Conservation (phyloP, 2,888 invertebrate genomes). For the Protodeltote pygarga region DNA sequence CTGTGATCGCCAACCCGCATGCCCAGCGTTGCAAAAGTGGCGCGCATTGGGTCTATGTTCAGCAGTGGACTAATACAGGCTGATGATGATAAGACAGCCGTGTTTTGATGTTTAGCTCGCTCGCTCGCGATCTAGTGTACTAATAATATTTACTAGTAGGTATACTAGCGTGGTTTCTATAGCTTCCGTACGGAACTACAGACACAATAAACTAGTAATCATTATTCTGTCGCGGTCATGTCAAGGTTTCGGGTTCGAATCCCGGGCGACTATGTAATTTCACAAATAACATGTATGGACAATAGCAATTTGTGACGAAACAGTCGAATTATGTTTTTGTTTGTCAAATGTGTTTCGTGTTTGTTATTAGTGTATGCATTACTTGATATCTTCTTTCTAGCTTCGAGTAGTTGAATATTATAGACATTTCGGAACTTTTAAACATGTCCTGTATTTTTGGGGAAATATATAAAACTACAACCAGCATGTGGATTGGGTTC, state of each 20-base stretch:
- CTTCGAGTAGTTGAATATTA: too few relatives aligned
- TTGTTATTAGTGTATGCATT: neutral
- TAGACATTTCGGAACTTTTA: constrained; percentile 18
- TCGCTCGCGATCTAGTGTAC: too few relatives aligned
- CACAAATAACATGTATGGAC: constrained; percentile 31
- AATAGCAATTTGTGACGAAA: constrained; percentile 34
- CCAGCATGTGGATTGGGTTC: too few relatives aligned
- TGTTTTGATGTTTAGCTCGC: too few relatives aligned
- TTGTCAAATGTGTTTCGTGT: neutral
- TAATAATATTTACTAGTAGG: neutral
- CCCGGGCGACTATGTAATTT: constrained; percentile 52
- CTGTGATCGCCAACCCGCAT: too few relatives aligned
- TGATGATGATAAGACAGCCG: too few relatives aligned
- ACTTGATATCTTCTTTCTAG: neutral
- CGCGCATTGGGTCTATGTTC: too few relatives aligned
- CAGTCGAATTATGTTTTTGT: constrained; percentile 17
- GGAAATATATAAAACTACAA: too few relatives aligned
- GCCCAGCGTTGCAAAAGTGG: too few relatives aligned
- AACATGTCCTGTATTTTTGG: too few relatives aligned
- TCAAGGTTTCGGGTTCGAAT: constrained; percentile 60
- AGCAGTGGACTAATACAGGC: too few relatives aligned
- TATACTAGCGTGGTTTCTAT: constrained; percentile 7
- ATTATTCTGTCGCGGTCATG: constrained; percentile 48
- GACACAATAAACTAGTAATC: constrained; percentile 30
- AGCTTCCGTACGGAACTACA: neutral